Evolutionary conservation across 1,140 invertebrate species (phyloP).

Genomic region (Orchesella cincta): DNA sequence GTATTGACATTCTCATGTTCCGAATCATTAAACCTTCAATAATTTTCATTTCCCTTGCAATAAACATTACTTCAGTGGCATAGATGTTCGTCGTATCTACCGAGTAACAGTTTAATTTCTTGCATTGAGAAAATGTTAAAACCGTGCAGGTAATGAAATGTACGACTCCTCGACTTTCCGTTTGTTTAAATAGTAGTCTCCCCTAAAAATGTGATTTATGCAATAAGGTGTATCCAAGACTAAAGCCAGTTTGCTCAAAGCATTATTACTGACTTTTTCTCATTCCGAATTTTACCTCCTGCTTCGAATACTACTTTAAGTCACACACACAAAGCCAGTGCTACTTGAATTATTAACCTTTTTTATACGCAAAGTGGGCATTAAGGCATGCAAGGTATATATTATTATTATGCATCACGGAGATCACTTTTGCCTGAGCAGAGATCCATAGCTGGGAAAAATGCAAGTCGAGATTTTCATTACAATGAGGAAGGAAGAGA

Average conservation of each 20-base stretch:
- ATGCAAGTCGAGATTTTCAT: not conserved
- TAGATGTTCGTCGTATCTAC: too few relatives aligned
- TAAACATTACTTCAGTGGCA: too few relatives aligned
- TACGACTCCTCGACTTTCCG: too few relatives aligned
- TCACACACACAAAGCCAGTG: not conserved
- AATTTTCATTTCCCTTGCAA: not conserved
- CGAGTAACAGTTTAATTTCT: too few relatives aligned
- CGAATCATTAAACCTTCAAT: slow-evolving; percentile 14
- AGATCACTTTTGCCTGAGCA: slow-evolving; percentile 3
- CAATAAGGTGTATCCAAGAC: not conserved
- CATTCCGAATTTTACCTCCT: not conserved
- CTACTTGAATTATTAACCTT: not conserved
- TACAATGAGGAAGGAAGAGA: not conserved
- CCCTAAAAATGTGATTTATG: not conserved
- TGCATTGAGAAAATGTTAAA: too few relatives aligned
- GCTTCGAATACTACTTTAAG: slow-evolving; percentile 19
- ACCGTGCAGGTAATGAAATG: too few relatives aligned
- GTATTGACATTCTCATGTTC: not conserved
- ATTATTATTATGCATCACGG: slow-evolving; percentile 9
- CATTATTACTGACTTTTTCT: not conserved
- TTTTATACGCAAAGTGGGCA: not conserved
- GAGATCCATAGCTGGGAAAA: not conserved
- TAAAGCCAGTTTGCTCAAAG: not conserved
- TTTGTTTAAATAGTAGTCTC: too few relatives aligned
- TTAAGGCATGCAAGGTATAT: slow-evolving; percentile 7